phyloP scores from a whole-genome alignment of 64 coral and sea anemone genomes.

The Actinia tenebrosa region DNA sequence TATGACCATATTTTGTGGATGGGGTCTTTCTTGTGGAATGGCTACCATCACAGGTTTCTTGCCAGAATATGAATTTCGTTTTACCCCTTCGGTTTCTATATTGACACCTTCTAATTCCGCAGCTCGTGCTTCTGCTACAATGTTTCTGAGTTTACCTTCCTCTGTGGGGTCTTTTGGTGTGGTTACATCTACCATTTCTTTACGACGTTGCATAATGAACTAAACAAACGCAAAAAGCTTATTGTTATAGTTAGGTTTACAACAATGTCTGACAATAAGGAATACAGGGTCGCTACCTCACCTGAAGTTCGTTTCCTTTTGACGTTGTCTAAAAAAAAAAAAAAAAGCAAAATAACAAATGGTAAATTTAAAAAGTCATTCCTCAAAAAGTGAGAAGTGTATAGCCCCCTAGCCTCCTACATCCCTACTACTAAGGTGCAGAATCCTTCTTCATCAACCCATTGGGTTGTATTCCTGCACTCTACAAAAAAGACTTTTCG shows the following conservation, averaged over 20 bases:
- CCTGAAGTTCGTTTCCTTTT: constrained; percentile 50
- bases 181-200: constrained; percentile 25
- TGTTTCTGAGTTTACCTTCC: constrained; percentile 24
- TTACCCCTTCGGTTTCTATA: background rate
- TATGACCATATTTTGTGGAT: constrained; percentile 22
- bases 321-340: background rate
- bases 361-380: background rate
- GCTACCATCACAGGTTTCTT: background rate
- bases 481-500: too few relatives aligned
- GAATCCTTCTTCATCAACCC: too few relatives aligned
- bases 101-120: background rate
- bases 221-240: background rate
- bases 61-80: background rate
- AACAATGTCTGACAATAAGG: background rate
- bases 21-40: constrained; percentile 2
- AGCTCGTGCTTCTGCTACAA: constrained; percentile 37
- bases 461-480: too few relatives aligned
- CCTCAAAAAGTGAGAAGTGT: too few relatives aligned
- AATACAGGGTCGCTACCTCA: background rate
- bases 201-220: constrained; percentile 58
- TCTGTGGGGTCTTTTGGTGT: background rate
- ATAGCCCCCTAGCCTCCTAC: too few relatives aligned
- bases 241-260: background rate
- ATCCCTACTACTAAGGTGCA: too few relatives aligned
- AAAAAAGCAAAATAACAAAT: background rate